Conservation (phyloP, 1,140 invertebrate species). For the Plutomurus gul region DNA sequence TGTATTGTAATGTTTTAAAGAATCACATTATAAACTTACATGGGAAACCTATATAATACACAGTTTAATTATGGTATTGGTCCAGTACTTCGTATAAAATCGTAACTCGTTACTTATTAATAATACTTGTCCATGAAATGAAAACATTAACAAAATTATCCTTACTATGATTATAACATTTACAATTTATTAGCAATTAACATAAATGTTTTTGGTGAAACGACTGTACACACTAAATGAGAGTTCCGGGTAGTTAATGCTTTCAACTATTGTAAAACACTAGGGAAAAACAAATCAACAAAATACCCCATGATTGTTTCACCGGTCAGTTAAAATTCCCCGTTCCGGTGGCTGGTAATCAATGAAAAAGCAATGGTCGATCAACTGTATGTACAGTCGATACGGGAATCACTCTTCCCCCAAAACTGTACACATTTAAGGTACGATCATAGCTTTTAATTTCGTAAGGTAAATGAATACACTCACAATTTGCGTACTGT, state of each 20-base stretch:
- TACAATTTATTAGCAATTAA: not conserved
- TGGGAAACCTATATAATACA: not conserved
- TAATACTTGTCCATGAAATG: not conserved
- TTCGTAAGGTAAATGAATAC: slow-evolving; percentile 27
- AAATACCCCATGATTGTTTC: too few species aligned
- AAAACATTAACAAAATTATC: not conserved
- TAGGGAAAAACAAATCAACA: too few species aligned
- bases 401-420: slow-evolving; percentile 3
- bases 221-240: too few species aligned
- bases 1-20: not conserved
- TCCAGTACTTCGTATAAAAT: slow-evolving; percentile 8
- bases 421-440: not conserved
- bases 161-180: not conserved
- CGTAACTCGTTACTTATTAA: not conserved
- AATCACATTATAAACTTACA: slow-evolving; percentile 1
- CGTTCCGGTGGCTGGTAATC: too few species aligned
- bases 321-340: too few species aligned
- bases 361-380: too few species aligned
- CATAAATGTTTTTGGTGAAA: not conserved
- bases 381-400: too few species aligned
- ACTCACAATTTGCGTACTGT: not conserved
- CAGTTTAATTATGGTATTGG: not conserved
- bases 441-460: slow-evolving; percentile 23
- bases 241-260: too few species aligned
- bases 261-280: too few species aligned